Percentiles rank a stretch among this genome's conserved stretches.
Evolutionary conservation across 1,140 invertebrate genomes (phyloP).

Genomic region (Trichonephila clavipes): DNA sequence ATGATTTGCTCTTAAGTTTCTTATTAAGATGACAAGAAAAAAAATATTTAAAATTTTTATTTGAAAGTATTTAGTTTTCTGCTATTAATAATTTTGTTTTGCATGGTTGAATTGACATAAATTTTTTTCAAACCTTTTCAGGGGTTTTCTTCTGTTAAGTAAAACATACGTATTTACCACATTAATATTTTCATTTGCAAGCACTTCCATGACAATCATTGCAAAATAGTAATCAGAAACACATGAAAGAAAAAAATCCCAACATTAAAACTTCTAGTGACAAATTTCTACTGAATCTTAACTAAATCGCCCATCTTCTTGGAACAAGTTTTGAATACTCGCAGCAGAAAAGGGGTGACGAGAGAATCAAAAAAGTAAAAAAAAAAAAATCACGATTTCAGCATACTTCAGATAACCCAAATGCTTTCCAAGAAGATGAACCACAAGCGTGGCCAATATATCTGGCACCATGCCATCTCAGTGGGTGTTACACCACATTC

Average conservation of each 20-base stretch:
- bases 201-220: neutral
- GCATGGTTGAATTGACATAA: no score
- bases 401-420: neutral
- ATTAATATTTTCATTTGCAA: neutral
- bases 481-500: neutral
- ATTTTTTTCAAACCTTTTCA: no score
- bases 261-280: neutral
- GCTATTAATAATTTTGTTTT: no score
- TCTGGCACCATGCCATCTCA: conserved; percentile 20
- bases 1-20: no score
- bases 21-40: no score
- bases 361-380: neutral
- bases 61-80: no score
- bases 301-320: neutral
- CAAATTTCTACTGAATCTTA: neutral
- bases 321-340: neutral
- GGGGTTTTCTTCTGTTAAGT: no score
- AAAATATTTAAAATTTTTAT: no score
- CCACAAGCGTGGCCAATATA: neutral
- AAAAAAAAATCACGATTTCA: neutral
- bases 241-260: neutral
- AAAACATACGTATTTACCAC: no score
- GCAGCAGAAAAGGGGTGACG: neutral
- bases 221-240: neutral
- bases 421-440: conserved; percentile 12